Evolutionary conservation across 2,113 vertebrate species (phyloP).

Genomic region (Oryzias woworae): DNA sequence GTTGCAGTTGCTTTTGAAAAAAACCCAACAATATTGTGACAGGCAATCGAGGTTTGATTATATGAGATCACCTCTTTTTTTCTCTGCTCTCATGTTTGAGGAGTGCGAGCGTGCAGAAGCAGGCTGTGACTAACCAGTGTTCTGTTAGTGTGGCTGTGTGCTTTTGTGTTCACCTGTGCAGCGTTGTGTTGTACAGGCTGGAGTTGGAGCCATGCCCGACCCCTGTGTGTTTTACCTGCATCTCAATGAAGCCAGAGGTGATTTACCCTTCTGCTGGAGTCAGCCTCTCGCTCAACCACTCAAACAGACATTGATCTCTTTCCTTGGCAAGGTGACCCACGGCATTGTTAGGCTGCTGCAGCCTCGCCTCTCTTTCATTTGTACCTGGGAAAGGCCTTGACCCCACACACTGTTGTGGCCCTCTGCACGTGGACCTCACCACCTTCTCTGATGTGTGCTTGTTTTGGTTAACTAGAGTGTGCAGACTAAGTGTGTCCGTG

Average conservation of each 20-base stretch:
- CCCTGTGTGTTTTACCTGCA: slow-evolving; percentile 73
- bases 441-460: slow-evolving; percentile 22
- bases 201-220: slow-evolving; percentile 57
- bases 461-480: slow-evolving; percentile 14
- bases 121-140: slow-evolving; percentile 13
- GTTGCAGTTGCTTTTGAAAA: slow-evolving; percentile 32
- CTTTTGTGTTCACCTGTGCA: slow-evolving; percentile 18
- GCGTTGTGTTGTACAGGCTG: slow-evolving; percentile 52
- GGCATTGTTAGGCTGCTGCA: slow-evolving; percentile 66
- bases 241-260: slow-evolving; percentile 72
- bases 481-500: slow-evolving; percentile 4
- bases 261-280: slow-evolving; percentile 68
- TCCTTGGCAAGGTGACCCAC: slow-evolving; percentile 79
- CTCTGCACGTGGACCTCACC: slow-evolving; percentile 39
- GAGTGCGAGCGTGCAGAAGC: slow-evolving; percentile 46
- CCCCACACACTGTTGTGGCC: slow-evolving; percentile 60
- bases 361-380: slow-evolving; percentile 63
- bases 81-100: neutral
- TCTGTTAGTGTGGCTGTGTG: slow-evolving; percentile 27
- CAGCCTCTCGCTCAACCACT: slow-evolving; percentile 60
- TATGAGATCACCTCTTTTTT: slow-evolving; percentile 48
- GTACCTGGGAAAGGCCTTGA: slow-evolving; percentile 74
- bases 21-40: slow-evolving; percentile 54
- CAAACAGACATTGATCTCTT: slow-evolving; percentile 80
- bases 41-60: slow-evolving; percentile 62